A percentile compares a stretch with the other conserved stretches of the same genome.
Evolutionary conservation across 2,888 invertebrate species (phyloP).

Genomic region (Sturmia bella): DNA sequence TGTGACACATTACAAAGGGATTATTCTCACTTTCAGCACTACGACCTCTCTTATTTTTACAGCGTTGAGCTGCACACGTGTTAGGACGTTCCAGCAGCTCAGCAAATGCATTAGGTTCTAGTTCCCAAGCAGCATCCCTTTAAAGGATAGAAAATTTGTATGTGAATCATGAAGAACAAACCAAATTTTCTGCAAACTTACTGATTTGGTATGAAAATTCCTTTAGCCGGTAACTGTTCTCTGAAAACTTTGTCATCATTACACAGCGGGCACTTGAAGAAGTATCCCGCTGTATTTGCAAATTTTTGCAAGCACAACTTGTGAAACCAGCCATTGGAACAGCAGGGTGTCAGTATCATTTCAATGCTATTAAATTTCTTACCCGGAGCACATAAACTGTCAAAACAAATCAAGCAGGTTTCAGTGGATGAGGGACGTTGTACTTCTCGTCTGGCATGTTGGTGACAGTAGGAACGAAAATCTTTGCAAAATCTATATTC

Average conservation of each 20-base stretch:
- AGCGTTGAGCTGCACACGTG: slow-evolving; percentile 84
- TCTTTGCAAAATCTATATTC: slow-evolving; percentile 86
- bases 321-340: slow-evolving; percentile 90
- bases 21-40: slow-evolving; percentile 58
- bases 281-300: slow-evolving; percentile 90
- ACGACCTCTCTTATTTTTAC: slow-evolving; percentile 85
- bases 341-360: slow-evolving; percentile 89
- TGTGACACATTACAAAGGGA: slow-evolving; percentile 73
- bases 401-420: slow-evolving; percentile 88
- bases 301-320: slow-evolving; percentile 87
- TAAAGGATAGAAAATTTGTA: slow-evolving; percentile 66
- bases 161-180: background rate
- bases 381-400: slow-evolving; percentile 76
- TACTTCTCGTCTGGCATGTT: slow-evolving; percentile 65
- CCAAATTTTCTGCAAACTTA: slow-evolving; percentile 80
- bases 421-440: slow-evolving; percentile 63
- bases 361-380: slow-evolving; percentile 79
- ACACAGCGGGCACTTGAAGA: slow-evolving; percentile 92
- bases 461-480: slow-evolving; percentile 82
- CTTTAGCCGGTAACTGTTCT: slow-evolving; percentile 81
- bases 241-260: slow-evolving; percentile 86
- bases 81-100: slow-evolving; percentile 86
- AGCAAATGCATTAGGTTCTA: slow-evolving; percentile 88
- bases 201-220: slow-evolving; percentile 91
- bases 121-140: slow-evolving; percentile 93